Evolutionary conservation across 1,140 invertebrate species (phyloP).

Genomic region (Dinothrombium tinctorium): DNA sequence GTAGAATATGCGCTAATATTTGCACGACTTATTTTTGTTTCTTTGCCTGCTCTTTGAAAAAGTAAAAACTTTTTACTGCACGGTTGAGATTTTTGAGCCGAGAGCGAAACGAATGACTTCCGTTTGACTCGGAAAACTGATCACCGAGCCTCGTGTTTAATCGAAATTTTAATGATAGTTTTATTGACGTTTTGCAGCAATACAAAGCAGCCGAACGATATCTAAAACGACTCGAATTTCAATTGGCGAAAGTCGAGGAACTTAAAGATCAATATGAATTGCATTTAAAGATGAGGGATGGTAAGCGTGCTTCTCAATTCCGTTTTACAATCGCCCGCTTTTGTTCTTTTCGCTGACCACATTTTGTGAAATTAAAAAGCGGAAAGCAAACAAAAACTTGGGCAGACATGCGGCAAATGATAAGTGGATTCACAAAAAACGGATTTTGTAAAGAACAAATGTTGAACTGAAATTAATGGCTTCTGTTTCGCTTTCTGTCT

Average conservation of each 20-base stretch:
- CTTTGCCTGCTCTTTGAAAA: no score
- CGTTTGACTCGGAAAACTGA: not conserved
- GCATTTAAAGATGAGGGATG: conserved; percentile 26
- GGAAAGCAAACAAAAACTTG: no score
- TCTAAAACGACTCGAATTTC: conserved; percentile 28
- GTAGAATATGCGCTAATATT: not conserved
- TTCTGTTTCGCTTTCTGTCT: not conserved
- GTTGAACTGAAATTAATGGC: not conserved
- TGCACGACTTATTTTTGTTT: not conserved
- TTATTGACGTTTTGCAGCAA: conserved; percentile 21
- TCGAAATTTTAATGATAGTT: not conserved
- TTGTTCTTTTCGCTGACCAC: not conserved
- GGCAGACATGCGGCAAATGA: no score
- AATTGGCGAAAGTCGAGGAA: conserved; percentile 28
- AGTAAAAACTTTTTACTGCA: no score
- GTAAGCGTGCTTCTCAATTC: conserved; percentile 17
- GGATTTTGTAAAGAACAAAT: not conserved
- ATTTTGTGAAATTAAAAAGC: no score
- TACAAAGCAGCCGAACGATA: conserved; percentile 26
- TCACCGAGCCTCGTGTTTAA: not conserved
- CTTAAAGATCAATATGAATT: conserved; percentile 27
- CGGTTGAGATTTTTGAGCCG: no score
- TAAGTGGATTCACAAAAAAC: not conserved
- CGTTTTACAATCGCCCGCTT: not conserved
- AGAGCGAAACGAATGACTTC: no score